Base-by-base conservation (phyloP, 2,797 vertebrate genomes). In the Knipowitschia caucasica region DNA sequence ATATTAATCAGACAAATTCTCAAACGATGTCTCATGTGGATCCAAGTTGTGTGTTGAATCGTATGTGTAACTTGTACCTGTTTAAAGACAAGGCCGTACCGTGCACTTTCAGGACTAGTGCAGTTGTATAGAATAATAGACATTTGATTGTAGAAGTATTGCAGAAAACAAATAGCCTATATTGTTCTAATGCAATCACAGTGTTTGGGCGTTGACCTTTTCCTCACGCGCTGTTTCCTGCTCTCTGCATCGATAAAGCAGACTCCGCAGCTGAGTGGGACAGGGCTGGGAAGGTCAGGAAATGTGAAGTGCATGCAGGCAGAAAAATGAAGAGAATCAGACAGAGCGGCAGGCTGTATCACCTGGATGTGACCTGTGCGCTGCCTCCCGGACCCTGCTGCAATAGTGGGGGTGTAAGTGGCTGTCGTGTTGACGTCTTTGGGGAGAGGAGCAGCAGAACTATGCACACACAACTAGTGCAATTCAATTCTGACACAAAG, bases 271-370 rank as follows among this genome's bases (percentile, higher is more conserved):
- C 67, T 24, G 45, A 42, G 61, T 67, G 69, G 64, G 75, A 78
- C 60, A 49, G 50, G 60, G 26, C 61, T 50, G 49, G 66, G 75
- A 83, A 85, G 82, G 83, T 84, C 78, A 85, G 70, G 33, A 49
- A 75, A 73, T 75, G 69, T 74, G 62, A 81, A 75, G 73, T 75
- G 80, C 75, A 76, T 39, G 38, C 62, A 64, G 62, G 73, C 71
- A 80, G 81, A 81, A 83, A 84, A 83, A 83, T 73, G 60, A 78
- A 54, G 56, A 57, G 64, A 76, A 78, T 74, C 52, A 64, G 63
- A 62, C 56, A 44, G 49, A 70, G 27, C 62, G 53, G 47, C 51
- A 58, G 69, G 66, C 73, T 71, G 56, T 70, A 69, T 77, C 71
- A 73, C 74, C 64, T 82, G 64, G 51, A 20, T 54, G 49, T 66